phyloP scores from a whole-genome alignment of 2,113 vertebrate species.

The Grammatotria lemairii region DNA sequence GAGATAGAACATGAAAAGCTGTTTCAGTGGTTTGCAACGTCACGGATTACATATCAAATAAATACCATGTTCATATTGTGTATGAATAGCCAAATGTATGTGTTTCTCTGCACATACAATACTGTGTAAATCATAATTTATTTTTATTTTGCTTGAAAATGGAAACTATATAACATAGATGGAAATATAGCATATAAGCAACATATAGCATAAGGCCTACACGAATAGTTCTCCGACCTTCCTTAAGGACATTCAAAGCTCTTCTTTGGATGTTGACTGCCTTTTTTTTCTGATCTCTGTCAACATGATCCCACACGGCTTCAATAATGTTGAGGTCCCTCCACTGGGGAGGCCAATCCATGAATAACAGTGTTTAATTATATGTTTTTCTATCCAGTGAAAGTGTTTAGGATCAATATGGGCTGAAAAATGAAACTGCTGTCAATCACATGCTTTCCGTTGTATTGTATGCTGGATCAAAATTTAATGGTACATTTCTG shows the following conservation, averaged over 20 bases:
- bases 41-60: constrained; percentile 66
- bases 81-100: not conserved
- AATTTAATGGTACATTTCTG: not conserved
- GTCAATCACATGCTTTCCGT: not conserved
- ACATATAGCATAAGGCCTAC: not conserved
- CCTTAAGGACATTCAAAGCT: not conserved
- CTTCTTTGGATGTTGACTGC: not conserved
- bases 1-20: not conserved
- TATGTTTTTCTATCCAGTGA: not conserved
- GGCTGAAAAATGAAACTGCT: not conserved
- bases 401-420: not conserved
- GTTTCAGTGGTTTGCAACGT: constrained; percentile 47
- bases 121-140: not conserved
- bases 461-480: not conserved
- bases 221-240: not conserved
- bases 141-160: not conserved
- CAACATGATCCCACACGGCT: not conserved
- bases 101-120: not conserved
- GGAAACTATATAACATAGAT: not conserved
- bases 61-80: constrained; percentile 6
- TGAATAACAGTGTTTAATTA: not conserved
- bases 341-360: not conserved
- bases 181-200: not conserved
- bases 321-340: not conserved
- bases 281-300: not conserved